Base-by-base conservation (phyloP, 2,888 invertebrate species). In the Drosophila differens region DNA sequence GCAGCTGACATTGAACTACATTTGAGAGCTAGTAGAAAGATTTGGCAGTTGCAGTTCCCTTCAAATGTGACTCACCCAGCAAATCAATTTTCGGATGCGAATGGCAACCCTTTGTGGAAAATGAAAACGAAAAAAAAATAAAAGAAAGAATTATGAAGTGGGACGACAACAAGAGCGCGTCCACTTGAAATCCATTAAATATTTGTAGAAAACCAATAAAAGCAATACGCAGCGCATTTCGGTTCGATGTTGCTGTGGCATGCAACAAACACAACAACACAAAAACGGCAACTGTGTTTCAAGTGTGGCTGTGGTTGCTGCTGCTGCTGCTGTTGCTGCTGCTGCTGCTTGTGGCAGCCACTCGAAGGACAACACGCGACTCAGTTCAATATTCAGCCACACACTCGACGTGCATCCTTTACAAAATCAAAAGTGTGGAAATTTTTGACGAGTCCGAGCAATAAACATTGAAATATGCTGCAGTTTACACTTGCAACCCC, bases 121-220 rank as follows among this genome's bases (percentile, higher is more conserved):
- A 39, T 39, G 28, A 66, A 39, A 22, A 2, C n/a, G 37, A 39
- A 12, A 10, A 16, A 55, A 55, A 4, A 55, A 7, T 6, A 7
- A 67, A 63, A 32, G 55, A 49, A 49, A 63, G 68, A 85, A 81
- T 79, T 83, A 86, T 90, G 89, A 90, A 90, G 89, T 88, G 90
- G 70, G 79, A 86, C 83, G 88, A 82, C 81, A 85, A 89, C 85
- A 85, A 88, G 81, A 68, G 89, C 61, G 83, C 82, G 84, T 69
- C 89, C 88, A 89, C 88, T 88, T 88, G 90, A 88, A 90, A 88
- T 88, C 88, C 88, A 88, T 88, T 88, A 88, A 88, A 90, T 88
- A 88, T 88, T 88, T 88, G 88, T 90, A 83, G 85, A 90, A 81
- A 88, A 88, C 88, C 88, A 88, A 88, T 88, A 88, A 88, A 88